Base-by-base conservation (phyloP, 2,888 invertebrate species). In the Spodoptera exigua region DNA sequence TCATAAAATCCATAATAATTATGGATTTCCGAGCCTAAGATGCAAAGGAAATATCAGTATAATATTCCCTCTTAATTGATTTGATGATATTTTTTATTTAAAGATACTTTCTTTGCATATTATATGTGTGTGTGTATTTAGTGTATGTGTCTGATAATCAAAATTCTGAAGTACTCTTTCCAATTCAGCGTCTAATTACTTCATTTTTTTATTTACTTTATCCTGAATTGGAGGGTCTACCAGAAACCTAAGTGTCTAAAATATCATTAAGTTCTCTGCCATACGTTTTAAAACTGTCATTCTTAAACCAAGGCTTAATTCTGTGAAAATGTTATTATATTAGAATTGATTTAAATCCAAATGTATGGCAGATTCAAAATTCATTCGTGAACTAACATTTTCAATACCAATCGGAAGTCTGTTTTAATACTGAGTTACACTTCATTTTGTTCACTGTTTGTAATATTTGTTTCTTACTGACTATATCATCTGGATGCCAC, bases 401-500 rank as follows among this genome's bases (percentile, higher is more conserved):
- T 3, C 12, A 13, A 48, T 45, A 48, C 36, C 36, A 44, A 65
- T 43, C 17, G 52, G 66, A 61, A 32, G 36, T 68, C 57, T 46
- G 52, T 70, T 70, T 54, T 54, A 69, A 64, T 62, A 70, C 62
- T 67, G 53, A 66, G 54, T 65, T 58, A 47, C 52, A 46, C 58
- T 63, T 58, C 54, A 74, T 73, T 54, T 74, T 71, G 59, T 66
- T 71, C 60, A 67, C 70, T 74, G 48, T 76, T 76, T 62, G 69
- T 61, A 56, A 52, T 45, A 61, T 82, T 78, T 71, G 49, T 13
- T 76, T 76, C 65, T 17, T 53, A 74, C 60, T 51, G 37, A 60
- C 53, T 51, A 67, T 55, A 49, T 76, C 68, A 72, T 79, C 78
- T 82, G 81, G 80, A 79, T 82, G 74, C 52, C 72, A 76, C 72